Evolutionary conservation across 2,113 vertebrate species (phyloP).

Genomic region (Natator depressus): DNA sequence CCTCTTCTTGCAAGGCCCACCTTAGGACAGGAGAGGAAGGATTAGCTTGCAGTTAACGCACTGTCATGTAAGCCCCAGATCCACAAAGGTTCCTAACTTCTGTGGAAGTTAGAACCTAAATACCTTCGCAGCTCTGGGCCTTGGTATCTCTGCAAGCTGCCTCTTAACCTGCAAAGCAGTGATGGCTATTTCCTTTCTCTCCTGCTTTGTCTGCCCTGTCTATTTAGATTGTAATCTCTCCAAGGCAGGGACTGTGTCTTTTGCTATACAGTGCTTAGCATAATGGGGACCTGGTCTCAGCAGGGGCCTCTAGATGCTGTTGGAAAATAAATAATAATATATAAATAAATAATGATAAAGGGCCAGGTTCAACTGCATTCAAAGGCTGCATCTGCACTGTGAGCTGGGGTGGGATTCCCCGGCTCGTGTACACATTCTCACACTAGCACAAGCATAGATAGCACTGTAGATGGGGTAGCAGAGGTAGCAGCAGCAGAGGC

Average conservation of each 20-base stretch:
- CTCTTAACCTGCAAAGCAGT: neutral
- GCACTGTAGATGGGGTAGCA: neutral
- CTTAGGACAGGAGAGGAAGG: neutral
- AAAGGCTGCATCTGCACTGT: neutral
- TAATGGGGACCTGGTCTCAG: neutral
- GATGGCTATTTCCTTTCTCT: neutral
- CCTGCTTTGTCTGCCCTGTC: neutral
- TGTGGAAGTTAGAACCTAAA: too few relatives aligned
- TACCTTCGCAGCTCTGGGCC: neutral
- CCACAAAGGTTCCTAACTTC: neutral
- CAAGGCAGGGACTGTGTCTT: neutral
- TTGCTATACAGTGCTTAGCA: neutral
- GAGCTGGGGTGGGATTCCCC: neutral
- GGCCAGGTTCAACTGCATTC: neutral
- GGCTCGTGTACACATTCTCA: neutral
- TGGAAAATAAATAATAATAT: neutral
- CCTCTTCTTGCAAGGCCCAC: neutral
- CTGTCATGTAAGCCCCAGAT: neutral
- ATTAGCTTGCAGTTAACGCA: too few relatives aligned
- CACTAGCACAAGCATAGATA: neutral
- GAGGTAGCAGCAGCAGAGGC: neutral
- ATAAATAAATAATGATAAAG: neutral
- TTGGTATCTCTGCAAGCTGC: neutral
- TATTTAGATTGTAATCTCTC: neutral
- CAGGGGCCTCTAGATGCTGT: neutral